These are phyloP conservation scores for Eriocheir sinensis DNA, from an alignment of 1,140 invertebrate genomes.

Conservation along the genomic window DNA sequence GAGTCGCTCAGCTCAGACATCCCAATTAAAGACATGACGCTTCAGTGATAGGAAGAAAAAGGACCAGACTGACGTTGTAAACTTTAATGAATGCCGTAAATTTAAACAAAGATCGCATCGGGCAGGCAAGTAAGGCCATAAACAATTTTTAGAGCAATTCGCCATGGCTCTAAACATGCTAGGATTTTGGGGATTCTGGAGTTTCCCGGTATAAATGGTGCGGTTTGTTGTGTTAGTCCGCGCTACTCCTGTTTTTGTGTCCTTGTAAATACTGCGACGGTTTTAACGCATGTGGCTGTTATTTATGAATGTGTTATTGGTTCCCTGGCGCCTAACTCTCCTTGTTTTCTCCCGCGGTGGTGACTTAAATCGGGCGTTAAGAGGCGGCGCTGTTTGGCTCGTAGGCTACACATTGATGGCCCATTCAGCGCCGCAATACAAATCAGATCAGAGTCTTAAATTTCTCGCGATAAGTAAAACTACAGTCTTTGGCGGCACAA, in stretches of 20 bases:
- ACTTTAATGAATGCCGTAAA: background rate
- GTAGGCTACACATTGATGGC: background rate
- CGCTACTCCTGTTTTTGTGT: background rate
- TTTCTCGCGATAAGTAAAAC: background rate
- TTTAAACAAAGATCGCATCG: constrained; percentile 14
- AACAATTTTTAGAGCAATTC: constrained; percentile 26
- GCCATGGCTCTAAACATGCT: constrained; percentile 20
- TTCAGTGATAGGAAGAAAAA: background rate
- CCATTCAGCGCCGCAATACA: background rate
- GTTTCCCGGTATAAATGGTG: background rate
- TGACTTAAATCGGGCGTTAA: background rate
- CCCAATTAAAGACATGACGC: background rate
- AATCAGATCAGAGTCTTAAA: background rate
- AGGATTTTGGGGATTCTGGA: background rate
- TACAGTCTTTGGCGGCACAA: background rate
- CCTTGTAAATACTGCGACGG: constrained; percentile 30
- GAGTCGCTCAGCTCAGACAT: constrained; percentile 9
- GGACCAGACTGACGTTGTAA: constrained; percentile 20
- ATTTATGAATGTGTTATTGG: constrained; percentile 58
- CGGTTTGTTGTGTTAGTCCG: background rate
- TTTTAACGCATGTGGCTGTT: background rate
- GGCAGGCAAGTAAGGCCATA: background rate
- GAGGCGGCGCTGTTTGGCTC: background rate
- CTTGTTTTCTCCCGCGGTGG: constrained; percentile 32
- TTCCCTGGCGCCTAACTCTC: background rate